phyloP scores from a whole-genome alignment of 1,140 invertebrate genomes.

The Hycleus phaleratus region DNA sequence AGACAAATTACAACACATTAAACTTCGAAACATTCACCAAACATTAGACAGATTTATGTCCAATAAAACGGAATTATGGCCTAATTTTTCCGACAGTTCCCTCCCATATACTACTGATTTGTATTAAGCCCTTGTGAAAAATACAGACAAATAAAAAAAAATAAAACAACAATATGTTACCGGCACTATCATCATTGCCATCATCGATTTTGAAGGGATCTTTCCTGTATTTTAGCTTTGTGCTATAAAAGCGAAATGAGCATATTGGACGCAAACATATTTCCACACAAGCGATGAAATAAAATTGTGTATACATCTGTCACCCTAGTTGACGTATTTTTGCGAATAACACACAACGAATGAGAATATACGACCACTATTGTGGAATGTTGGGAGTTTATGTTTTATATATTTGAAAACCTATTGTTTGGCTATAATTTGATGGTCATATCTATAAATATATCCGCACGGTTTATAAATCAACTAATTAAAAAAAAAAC shows the following conservation, averaged over 20 bases:
- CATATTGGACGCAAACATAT: too few species aligned
- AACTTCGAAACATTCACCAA: constrained; percentile 1
- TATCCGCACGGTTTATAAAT: too few species aligned
- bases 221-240: too few species aligned
- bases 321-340: constrained; percentile 4
- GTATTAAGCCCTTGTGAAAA: constrained; percentile 1
- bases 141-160: background rate
- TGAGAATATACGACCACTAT: constrained; percentile 3
- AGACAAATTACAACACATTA: constrained; percentile 6
- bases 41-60: constrained; percentile 7
- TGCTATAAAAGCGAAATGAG: too few species aligned
- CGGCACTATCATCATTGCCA: too few species aligned
- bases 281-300: too few species aligned
- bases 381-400: constrained; percentile 3
- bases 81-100: constrained; percentile 9
- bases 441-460: too few species aligned
- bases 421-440: too few species aligned
- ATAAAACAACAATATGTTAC: too few species aligned
- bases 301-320: background rate
- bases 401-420: background rate
- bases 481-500: too few species aligned
- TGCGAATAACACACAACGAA: background rate
- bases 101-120: background rate
- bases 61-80: constrained; percentile 11
- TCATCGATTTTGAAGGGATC: too few species aligned